Evolutionary conservation across 2,888 invertebrate species (phyloP).

Genomic region (Cetonia aurata): DNA sequence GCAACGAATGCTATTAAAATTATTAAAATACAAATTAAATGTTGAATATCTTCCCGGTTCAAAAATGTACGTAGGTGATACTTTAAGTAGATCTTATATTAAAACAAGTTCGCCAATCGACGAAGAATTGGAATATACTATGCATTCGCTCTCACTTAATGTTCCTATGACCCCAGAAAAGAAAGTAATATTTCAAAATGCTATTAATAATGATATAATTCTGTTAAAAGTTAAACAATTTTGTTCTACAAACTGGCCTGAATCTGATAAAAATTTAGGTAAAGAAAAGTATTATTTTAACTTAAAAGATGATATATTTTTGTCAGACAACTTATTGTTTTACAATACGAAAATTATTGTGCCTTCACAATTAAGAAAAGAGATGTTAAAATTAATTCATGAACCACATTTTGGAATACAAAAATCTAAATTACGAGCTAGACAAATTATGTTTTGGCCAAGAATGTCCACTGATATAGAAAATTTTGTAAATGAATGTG

Average conservation of each 20-base stretch:
- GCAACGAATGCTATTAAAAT: too few relatives aligned
- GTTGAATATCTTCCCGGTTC: conserved; percentile 45
- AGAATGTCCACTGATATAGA: not conserved
- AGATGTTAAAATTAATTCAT: conserved; percentile 8
- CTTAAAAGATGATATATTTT: conserved; percentile 38
- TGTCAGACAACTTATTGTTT: conserved; percentile 42
- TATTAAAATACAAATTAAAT: conserved; percentile 44
- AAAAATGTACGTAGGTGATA: conserved; percentile 46
- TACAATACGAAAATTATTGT: not conserved
- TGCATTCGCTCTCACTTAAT: conserved; percentile 29
- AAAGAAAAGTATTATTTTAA: conserved; percentile 30
- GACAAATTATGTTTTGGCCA: not conserved
- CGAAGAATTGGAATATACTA: conserved; percentile 28
- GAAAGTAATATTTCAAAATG: conserved; percentile 6
- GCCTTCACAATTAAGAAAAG: not conserved
- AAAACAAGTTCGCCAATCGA: conserved; percentile 5
- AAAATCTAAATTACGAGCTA: not conserved
- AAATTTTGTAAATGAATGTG: not conserved
- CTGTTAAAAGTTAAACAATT: conserved; percentile 22
- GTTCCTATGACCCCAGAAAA: conserved; percentile 32
- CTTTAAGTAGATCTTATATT: conserved; percentile 41
- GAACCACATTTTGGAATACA: not conserved
- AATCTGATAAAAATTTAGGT: conserved; percentile 20
- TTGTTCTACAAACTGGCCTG: conserved; percentile 37
- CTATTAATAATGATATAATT: conserved; percentile 25